phyloP scores from a whole-genome alignment of 2,888 invertebrate genomes.

The Epicampocera succincta region DNA sequence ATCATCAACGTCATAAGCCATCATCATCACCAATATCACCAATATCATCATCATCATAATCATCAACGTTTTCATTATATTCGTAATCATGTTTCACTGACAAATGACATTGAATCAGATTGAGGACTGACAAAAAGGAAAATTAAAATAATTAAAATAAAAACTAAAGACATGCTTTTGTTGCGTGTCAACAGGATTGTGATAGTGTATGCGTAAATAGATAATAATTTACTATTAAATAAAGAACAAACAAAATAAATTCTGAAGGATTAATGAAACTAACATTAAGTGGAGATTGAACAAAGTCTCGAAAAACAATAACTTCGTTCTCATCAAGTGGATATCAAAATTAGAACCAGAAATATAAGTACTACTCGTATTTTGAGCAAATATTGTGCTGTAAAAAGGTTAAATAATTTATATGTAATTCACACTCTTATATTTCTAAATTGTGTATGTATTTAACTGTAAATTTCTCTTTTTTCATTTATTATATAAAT shows the following conservation, averaged over 20 bases:
- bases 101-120: slow-evolving; percentile 37
- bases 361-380: no score
- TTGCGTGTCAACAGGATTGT: slow-evolving; percentile 74
- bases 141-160: slow-evolving; percentile 36
- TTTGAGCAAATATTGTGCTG: slow-evolving; percentile 25
- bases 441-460: slow-evolving; percentile 21
- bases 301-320: not conserved
- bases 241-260: slow-evolving; percentile 63
- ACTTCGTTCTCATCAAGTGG: not conserved
- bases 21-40: not conserved
- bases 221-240: slow-evolving; percentile 76
- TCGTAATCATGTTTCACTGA: slow-evolving; percentile 6
- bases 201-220: slow-evolving; percentile 80
- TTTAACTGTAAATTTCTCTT: slow-evolving; percentile 26
- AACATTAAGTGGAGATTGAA: slow-evolving; percentile 16
- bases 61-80: slow-evolving; percentile 3
- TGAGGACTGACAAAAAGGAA: slow-evolving; percentile 53
- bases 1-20: not conserved
- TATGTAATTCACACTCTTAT: not conserved
- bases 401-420: slow-evolving; percentile 44
- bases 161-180: slow-evolving; percentile 50
- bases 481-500: slow-evolving; percentile 14
- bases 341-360: not conserved
- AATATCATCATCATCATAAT: not conserved
- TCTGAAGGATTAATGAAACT: slow-evolving; percentile 35